These are phyloP conservation scores for Rhyacichthys aspro DNA, from an alignment of 2,797 vertebrate species.

Conservation along the genomic window DNA sequence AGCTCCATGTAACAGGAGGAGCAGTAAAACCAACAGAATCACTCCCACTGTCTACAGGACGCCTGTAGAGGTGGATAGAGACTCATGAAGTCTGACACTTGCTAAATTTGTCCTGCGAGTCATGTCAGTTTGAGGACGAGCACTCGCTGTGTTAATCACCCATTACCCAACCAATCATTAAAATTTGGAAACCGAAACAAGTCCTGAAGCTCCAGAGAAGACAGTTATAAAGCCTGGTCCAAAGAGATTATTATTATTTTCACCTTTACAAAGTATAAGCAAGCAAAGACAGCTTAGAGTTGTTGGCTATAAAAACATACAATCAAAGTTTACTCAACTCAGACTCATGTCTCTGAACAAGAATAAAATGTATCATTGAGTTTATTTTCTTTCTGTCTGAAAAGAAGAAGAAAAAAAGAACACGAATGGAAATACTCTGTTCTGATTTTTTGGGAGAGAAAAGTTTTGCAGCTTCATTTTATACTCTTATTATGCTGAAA, in stretches of 20 bases:
- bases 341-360: neutral
- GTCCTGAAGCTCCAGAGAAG: neutral
- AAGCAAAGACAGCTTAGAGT: neutral
- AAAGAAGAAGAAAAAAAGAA: no score
- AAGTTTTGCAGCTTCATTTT: no score
- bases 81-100: slow-evolving; percentile 40
- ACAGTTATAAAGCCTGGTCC: slow-evolving; percentile 11
- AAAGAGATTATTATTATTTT: neutral
- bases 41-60: slow-evolving; percentile 28
- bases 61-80: slow-evolving; percentile 24
- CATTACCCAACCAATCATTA: no score
- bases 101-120: slow-evolving; percentile 43
- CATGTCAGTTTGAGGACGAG: slow-evolving; percentile 20
- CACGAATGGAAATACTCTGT: no score
- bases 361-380: neutral
- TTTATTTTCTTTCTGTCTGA: no score
- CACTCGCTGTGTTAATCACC: slow-evolving; percentile 21
- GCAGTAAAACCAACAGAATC: neutral
- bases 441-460: no score
- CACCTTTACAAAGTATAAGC: neutral
- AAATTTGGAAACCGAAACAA: slow-evolving; percentile 18
- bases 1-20: neutral
- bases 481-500: no score
- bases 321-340: neutral
- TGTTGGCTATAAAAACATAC: neutral